phyloP scores from a whole-genome alignment of 1,140 invertebrate genomes.

The Holotrichia oblita region DNA sequence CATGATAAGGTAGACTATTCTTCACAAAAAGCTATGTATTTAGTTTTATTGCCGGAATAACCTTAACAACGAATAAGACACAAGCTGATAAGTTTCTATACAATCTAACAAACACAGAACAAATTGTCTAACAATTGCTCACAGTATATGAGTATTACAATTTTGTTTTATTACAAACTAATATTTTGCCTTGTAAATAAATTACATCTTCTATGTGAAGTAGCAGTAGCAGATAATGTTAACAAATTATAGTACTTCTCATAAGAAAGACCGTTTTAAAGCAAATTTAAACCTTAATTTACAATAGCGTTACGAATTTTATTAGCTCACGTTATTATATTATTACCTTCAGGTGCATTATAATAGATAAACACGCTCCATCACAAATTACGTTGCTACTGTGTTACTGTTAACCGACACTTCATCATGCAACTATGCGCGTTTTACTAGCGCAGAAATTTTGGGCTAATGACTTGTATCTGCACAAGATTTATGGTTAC shows the following conservation, averaged over 20 bases:
- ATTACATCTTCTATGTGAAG: background rate
- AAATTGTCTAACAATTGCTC: too few relatives aligned
- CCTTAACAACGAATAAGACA: too few relatives aligned
- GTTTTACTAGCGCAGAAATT: background rate
- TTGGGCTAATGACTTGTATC: background rate
- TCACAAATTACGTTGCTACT: conserved; percentile 1
- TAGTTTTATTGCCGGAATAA: too few relatives aligned
- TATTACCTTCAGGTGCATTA: background rate
- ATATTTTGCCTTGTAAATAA: background rate
- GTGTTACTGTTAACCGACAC: background rate
- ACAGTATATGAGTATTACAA: too few relatives aligned
- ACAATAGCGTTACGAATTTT: background rate
- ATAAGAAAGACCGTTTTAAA: background rate
- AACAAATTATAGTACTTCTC: background rate
- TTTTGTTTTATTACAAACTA: background rate
- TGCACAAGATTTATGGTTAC: background rate
- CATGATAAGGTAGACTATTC: too few relatives aligned
- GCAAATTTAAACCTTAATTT: background rate
- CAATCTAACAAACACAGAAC: too few relatives aligned
- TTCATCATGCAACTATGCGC: background rate
- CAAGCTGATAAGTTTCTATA: too few relatives aligned
- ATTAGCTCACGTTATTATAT: background rate
- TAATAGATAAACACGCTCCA: conserved; percentile 7
- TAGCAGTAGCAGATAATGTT: background rate
- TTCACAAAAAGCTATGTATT: too few relatives aligned